Evolutionary conservation across 2,888 invertebrate genomes (phyloP).

Genomic region (Drosophila putrida): DNA sequence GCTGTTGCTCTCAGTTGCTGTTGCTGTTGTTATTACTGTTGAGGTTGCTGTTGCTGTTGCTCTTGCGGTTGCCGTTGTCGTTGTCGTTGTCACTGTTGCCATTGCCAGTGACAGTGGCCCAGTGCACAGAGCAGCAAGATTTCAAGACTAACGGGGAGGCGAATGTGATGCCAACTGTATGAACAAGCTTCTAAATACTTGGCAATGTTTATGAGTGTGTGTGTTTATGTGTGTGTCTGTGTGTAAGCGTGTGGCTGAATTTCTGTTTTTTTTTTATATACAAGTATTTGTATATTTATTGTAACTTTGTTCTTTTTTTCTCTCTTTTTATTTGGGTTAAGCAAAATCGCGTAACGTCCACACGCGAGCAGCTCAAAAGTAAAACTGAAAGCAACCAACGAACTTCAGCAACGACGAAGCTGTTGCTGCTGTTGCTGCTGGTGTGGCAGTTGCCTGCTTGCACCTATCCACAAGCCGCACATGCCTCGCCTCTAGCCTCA

Average conservation of each 20-base stretch:
- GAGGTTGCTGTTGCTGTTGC: constrained; percentile 20
- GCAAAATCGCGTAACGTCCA: constrained; percentile 50
- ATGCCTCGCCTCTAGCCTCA: neutral
- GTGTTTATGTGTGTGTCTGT: constrained; percentile 12
- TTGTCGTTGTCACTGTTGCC: constrained; percentile 31
- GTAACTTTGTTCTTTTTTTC: neutral
- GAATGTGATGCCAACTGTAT: constrained; percentile 8
- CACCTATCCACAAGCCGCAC: constrained; percentile 25
- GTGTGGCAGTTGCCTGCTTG: constrained; percentile 25
- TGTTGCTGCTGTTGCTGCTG: constrained; percentile 40
- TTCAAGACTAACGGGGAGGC: neutral
- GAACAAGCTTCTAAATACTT: constrained; percentile 4
- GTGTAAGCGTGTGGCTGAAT: neutral
- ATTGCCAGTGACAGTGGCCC: constrained; percentile 29
- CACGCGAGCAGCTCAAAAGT: constrained; percentile 73
- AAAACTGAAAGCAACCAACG: constrained; percentile 68
- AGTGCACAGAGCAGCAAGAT: constrained; percentile 5
- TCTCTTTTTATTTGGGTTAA: constrained; percentile 3
- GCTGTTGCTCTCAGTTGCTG: neutral
- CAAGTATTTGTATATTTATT: neutral
- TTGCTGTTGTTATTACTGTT: constrained; percentile 5
- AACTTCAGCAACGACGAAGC: constrained; percentile 52
- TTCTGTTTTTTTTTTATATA: constrained; percentile 4
- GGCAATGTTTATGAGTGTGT: neutral
- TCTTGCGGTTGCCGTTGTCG: constrained; percentile 30